A percentile compares a stretch with the other conserved stretches of the same genome.
Conservation (phyloP, 2,888 invertebrate genomes). For the Poecilus cupreus region DNA sequence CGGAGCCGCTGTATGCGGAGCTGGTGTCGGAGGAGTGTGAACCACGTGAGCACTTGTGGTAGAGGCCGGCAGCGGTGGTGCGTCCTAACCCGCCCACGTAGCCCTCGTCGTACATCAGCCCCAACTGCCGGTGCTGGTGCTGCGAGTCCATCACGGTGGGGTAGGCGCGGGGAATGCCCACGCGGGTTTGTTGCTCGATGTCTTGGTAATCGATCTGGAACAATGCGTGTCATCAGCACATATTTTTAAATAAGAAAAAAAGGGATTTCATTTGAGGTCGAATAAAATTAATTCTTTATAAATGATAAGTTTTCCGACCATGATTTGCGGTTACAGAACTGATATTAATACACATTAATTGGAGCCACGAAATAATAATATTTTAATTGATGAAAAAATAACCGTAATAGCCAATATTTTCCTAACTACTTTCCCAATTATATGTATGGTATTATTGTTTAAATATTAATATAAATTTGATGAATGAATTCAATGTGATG, state of each 20-base stretch:
- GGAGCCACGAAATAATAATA: constrained; percentile 51
- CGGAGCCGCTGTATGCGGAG: constrained; percentile 96
- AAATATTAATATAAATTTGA: no score
- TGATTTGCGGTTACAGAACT: constrained; percentile 47
- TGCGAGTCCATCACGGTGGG: constrained; percentile 61
- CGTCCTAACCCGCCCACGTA: constrained; percentile 25
- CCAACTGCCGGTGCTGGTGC: constrained; percentile 69
- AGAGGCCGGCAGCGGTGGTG: constrained; percentile 72
- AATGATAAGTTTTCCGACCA: neutral
- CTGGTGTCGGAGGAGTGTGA: constrained; percentile 95
- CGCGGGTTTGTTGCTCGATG: constrained; percentile 68
- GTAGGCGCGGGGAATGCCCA: constrained; percentile 1
- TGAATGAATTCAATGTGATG: neutral
- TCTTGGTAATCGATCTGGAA: constrained; percentile 85
- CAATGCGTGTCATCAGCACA: constrained; percentile 23
- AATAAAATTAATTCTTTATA: constrained; percentile 50
- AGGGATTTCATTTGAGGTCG: neutral
- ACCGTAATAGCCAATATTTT: no score
- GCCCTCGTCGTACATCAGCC: constrained; percentile 70
- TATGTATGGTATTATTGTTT: no score
- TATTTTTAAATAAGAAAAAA: constrained; percentile 58
- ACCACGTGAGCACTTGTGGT: constrained; percentile 88
- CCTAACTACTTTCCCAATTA: no score
- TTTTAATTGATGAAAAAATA: neutral
- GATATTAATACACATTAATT: constrained; percentile 42